phyloP scores from a whole-genome alignment of 1,140 invertebrate genomes.

The Saccostrea cuccullata region DNA sequence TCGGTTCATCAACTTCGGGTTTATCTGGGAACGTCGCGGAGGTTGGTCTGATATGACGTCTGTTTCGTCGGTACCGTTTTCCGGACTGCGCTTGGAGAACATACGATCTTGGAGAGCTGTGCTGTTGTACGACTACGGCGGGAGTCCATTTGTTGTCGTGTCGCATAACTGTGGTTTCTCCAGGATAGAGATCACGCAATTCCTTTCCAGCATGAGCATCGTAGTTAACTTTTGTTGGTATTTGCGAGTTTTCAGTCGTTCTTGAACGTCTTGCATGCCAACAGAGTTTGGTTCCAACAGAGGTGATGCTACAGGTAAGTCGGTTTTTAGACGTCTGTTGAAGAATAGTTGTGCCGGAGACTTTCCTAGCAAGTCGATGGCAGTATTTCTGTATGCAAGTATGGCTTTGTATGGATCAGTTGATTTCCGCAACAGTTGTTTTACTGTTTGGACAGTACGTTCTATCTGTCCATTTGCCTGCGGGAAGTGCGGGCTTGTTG shows the following conservation, averaged over 20 bases:
- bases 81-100: no score
- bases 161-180: no score
- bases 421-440: not conserved
- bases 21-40: no score
- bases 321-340: slow-evolving; percentile 26
- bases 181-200: no score
- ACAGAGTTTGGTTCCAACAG: not conserved
- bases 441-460: slow-evolving; percentile 55
- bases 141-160: no score
- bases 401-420: slow-evolving; percentile 36
- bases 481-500: slow-evolving; percentile 65
- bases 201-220: no score
- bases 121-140: no score
- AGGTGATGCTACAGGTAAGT: slow-evolving; percentile 10
- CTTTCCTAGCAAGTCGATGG: slow-evolving; percentile 33
- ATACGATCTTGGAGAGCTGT: no score
- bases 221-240: not conserved
- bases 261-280: no score
- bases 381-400: slow-evolving; percentile 25
- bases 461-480: slow-evolving; percentile 65
- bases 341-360: slow-evolving; percentile 46
- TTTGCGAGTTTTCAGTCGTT: not conserved
- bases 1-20: no score
- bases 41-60: no score
- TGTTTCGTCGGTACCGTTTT: no score